Base-by-base conservation (phyloP, 2,113 vertebrate species). In the Anseranas semipalmata region DNA sequence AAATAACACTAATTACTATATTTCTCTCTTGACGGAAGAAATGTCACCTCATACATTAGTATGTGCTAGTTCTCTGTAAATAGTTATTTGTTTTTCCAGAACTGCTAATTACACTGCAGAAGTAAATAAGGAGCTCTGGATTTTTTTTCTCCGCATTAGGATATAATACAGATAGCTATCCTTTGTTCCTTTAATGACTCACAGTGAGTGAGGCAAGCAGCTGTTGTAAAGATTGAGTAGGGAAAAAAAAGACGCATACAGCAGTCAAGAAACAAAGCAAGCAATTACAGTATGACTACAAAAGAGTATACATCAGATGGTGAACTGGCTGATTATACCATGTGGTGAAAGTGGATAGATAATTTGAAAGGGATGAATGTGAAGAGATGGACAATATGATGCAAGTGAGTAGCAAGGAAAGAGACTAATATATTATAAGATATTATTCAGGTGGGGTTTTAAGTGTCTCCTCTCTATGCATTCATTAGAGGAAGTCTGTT, bases 201-300 rank as follows among this genome's bases (percentile, higher is more conserved):
- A 2, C 45, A 85, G n/a, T 43, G 55, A 90, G 63, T 70, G 52
- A 83, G 52, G 56, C 52, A 90, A 28, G 46, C 62, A 86, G 43
- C 45, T 90, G 28, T 84, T 93, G 70, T n/a, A 25, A 13, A 32
- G 15, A 37, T 7, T 93, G 56, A 92, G 87, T 59, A 77, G 43
- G 50, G 48, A 12, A 67, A 46, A 60, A 91, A 75, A 58, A 76
- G 19, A 73, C 12, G 52, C 21, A 25, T 27, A 41, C 9, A 63
- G 17, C 46, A 89, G 65, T 79, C 58, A 89, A 91, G 45, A 94
- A 94, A 94, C 50, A 94, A 94, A 94, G 32, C 20, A 80, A 50
- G 32, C 19, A 55, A 75, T 93, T 95, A 43, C 7, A 50, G 11
- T n/a, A 32, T 71, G n/a, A 39, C 62, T 63, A 74, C 52, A 48